These are phyloP conservation scores for Phalangium opilio DNA, from an alignment of 2,888 invertebrate species.

Conservation along the genomic window DNA sequence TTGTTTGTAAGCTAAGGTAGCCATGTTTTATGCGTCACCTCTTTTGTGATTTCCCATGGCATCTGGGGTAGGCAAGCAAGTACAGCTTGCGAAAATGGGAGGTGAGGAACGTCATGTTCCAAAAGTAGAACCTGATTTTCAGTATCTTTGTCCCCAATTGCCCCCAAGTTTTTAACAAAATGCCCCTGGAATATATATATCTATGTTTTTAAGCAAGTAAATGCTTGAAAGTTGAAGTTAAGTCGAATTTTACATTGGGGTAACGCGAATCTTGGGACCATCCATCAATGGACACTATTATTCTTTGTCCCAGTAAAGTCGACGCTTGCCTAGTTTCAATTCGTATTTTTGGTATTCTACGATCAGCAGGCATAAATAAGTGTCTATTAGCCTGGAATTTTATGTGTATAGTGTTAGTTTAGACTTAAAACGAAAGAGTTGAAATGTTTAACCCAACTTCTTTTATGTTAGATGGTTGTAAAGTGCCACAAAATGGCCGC, in stretches of 20 bases:
- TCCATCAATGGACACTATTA: slow-evolving; percentile 87
- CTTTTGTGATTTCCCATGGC: slow-evolving; percentile 74
- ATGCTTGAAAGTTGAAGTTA: too few relatives aligned
- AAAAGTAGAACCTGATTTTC: slow-evolving; percentile 88
- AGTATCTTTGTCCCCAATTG: slow-evolving; percentile 80
- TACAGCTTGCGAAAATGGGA: slow-evolving; percentile 85
- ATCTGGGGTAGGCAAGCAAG: slow-evolving; percentile 73
- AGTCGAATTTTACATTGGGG: slow-evolving; percentile 44
- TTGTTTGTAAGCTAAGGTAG: not conserved
- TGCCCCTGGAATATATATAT: slow-evolving; percentile 69
- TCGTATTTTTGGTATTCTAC: slow-evolving; percentile 79
- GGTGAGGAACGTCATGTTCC: slow-evolving; percentile 94
- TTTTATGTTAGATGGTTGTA: slow-evolving; percentile 55
- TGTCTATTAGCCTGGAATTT: slow-evolving; percentile 41
- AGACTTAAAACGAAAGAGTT: slow-evolving; percentile 1
- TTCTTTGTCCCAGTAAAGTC: slow-evolving; percentile 59
- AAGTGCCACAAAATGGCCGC: slow-evolving; percentile 93
- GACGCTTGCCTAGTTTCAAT: slow-evolving; percentile 87
- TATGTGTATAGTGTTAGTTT: not conserved
- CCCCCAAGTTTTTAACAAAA: slow-evolving; percentile 82
- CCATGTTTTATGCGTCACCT: too few relatives aligned
- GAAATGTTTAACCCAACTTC: slow-evolving; percentile 25
- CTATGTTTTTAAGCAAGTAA: too few relatives aligned
- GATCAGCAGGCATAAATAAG: slow-evolving; percentile 85
- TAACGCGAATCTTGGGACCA: slow-evolving; percentile 90